These are phyloP conservation scores for Rhagonycha fulva DNA, from an alignment of 2,888 invertebrate genomes.

Conservation along the genomic window DNA sequence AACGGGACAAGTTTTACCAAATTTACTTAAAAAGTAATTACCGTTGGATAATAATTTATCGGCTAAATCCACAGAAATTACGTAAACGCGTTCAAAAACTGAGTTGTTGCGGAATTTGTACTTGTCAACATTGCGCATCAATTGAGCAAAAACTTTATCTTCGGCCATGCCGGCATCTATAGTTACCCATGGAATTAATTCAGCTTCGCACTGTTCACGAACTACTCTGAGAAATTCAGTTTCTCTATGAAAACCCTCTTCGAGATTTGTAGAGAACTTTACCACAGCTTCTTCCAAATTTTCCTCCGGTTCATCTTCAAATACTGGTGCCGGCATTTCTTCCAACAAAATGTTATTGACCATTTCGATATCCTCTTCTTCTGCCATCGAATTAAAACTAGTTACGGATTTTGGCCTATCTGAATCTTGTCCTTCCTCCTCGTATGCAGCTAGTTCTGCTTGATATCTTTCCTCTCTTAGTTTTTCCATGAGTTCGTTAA, in stretches of 20 bases:
- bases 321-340: slow-evolving; percentile 57
- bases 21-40: slow-evolving; percentile 66
- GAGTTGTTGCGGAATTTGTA: slow-evolving; percentile 58
- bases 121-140: slow-evolving; percentile 43
- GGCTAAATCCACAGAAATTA: slow-evolving; percentile 59
- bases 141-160: slow-evolving; percentile 41
- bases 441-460: slow-evolving; percentile 28
- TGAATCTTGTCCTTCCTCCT: slow-evolving; percentile 29
- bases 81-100: slow-evolving; percentile 62
- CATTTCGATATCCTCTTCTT: slow-evolving; percentile 57
- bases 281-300: slow-evolving; percentile 56
- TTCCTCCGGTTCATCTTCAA: slow-evolving; percentile 55
- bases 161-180: slow-evolving; percentile 54
- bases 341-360: slow-evolving; percentile 49
- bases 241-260: slow-evolving; percentile 55
- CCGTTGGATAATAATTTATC: slow-evolving; percentile 62
- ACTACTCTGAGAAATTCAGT: slow-evolving; percentile 54
- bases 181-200: slow-evolving; percentile 56
- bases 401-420: slow-evolving; percentile 39
- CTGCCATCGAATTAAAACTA: slow-evolving; percentile 56
- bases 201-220: slow-evolving; percentile 51
- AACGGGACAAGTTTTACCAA: slow-evolving; percentile 68
- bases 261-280: slow-evolving; percentile 56
- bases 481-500: slow-evolving; percentile 43
- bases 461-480: slow-evolving; percentile 44